These are phyloP conservation scores for Eciton burchellii DNA, from an alignment of 1,140 invertebrate genomes.

Conservation along the genomic window DNA sequence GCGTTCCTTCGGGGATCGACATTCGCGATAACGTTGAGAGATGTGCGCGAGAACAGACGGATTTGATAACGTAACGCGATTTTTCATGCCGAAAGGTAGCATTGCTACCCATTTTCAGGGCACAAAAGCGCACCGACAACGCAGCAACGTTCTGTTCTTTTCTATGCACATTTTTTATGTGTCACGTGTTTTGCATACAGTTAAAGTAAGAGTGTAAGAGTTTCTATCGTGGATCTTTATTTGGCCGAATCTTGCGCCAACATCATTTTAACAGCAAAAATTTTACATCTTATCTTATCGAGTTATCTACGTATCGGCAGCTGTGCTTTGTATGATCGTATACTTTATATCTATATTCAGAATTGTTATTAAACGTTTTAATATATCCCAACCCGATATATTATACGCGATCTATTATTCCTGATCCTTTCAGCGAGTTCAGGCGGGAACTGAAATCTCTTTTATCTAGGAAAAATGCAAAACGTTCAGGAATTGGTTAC, in stretches of 20 bases:
- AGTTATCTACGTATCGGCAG: too few species aligned
- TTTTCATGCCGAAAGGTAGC: neutral
- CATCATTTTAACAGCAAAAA: neutral
- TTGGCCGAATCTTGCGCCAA: neutral
- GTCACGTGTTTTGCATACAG: slow-evolving; percentile 54
- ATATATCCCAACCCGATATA: too few species aligned
- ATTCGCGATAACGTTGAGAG: slow-evolving; percentile 26
- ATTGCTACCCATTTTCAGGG: slow-evolving; percentile 6
- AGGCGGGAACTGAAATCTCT: too few species aligned
- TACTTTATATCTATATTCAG: too few species aligned
- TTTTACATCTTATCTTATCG: too few species aligned
- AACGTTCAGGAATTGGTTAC: too few species aligned
- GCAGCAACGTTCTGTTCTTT: neutral
- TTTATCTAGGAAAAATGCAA: too few species aligned
- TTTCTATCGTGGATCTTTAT: slow-evolving; percentile 50
- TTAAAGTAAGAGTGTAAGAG: slow-evolving; percentile 62
- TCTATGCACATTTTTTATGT: slow-evolving; percentile 53
- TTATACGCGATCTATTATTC: too few species aligned
- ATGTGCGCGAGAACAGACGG: neutral
- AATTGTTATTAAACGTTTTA: too few species aligned
- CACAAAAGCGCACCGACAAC: slow-evolving; percentile 13
- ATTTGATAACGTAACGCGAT: slow-evolving; percentile 9
- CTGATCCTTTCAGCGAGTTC: too few species aligned
- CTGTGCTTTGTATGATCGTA: too few species aligned
- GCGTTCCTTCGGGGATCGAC: neutral